A percentile compares a stretch with the other conserved stretches of the same genome.
Conservation (phyloP, 1,140 invertebrate species). For the Babylonia areolata region DNA sequence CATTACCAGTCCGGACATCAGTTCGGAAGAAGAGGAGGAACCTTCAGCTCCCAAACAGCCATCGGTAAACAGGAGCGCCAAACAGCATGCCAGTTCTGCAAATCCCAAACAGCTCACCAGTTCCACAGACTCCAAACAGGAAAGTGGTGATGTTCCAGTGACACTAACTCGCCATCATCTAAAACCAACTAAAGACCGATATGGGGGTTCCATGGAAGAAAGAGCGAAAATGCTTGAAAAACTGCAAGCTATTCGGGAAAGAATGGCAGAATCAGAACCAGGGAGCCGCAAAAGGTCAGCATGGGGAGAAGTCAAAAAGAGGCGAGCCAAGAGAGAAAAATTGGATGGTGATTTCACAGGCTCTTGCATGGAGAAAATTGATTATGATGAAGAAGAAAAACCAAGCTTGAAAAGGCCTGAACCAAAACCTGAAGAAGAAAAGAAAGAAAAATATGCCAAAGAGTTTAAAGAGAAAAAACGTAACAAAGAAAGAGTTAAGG, state of each 20-base stretch:
- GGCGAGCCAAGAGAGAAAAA: conserved; percentile 13
- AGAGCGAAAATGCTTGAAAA: conserved; percentile 13
- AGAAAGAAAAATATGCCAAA: not conserved
- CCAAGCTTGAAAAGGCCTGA: conserved; percentile 33
- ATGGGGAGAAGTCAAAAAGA: conserved; percentile 14
- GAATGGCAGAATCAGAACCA: not conserved
- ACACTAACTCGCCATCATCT: conserved; percentile 19
- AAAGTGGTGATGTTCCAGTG: not conserved
- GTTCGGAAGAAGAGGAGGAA: not conserved
- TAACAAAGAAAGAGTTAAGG: not conserved
- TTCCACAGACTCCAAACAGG: not conserved
- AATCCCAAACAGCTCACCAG: too few species aligned
- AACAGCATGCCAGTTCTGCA: not conserved
- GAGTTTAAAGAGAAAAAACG: not conserved
- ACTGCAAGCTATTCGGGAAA: conserved; percentile 22
- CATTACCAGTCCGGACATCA: not conserved
- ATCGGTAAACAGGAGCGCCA: not conserved
- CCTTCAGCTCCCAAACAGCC: not conserved
- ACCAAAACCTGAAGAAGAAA: conserved; percentile 7
- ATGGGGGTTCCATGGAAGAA: not conserved
- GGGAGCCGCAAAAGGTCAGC: not conserved
- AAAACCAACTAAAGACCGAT: conserved; percentile 15
- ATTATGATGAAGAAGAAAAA: conserved; percentile 21
- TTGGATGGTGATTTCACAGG: conserved; percentile 31
- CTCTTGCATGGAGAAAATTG: conserved; percentile 30